phyloP scores from a whole-genome alignment of 2,113 vertebrate species.

The Neomonachus schauinslandi region DNA sequence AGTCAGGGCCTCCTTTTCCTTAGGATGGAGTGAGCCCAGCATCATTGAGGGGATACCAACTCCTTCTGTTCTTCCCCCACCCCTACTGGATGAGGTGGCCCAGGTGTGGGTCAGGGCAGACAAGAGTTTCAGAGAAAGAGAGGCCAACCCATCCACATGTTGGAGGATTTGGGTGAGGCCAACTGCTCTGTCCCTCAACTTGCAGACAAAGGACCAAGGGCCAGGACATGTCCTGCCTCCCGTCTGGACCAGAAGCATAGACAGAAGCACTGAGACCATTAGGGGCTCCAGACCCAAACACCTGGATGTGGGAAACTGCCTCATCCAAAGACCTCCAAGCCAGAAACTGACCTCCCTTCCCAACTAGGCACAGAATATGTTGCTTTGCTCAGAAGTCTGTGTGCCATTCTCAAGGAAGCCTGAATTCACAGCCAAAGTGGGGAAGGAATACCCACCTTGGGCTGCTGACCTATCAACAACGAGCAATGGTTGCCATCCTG shows the following conservation, averaged over 20 bases:
- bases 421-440: not conserved
- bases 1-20: not conserved
- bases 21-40: not conserved
- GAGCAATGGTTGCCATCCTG: not conserved
- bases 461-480: not conserved
- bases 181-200: not conserved
- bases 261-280: not conserved
- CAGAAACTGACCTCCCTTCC: not conserved
- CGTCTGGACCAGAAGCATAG: not conserved
- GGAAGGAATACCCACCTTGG: not conserved
- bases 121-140: not conserved
- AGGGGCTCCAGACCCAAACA: not conserved
- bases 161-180: not conserved
- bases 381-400: not conserved
- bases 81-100: not conserved
- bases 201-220: not conserved
- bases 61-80: not conserved
- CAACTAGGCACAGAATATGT: not conserved
- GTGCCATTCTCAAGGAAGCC: not conserved
- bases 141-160: not conserved
- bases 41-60: not conserved
- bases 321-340: not conserved
- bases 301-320: not conserved
- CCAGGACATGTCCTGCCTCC: not conserved
- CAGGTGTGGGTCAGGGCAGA: not conserved